These are phyloP conservation scores for Heteromormyrus szaboi DNA, from an alignment of 2,797 vertebrate genomes.

Conservation along the genomic window DNA sequence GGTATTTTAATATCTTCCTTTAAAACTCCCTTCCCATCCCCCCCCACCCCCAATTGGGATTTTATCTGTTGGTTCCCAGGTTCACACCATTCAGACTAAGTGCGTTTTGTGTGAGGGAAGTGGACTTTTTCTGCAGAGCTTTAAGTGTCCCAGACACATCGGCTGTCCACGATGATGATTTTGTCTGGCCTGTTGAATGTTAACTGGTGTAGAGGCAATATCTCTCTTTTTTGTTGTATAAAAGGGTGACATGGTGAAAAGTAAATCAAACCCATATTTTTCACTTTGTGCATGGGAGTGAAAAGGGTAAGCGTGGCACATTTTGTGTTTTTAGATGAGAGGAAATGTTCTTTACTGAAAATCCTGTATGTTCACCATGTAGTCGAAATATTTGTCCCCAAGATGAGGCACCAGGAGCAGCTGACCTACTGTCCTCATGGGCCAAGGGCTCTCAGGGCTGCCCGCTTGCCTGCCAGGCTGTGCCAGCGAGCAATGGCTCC, in stretches of 20 bases:
- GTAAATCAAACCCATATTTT: not conserved
- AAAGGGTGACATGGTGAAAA: not conserved
- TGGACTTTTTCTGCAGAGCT: not conserved
- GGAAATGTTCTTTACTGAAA: not conserved
- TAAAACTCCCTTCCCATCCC: slow-evolving; percentile 43
- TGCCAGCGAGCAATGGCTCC: not conserved
- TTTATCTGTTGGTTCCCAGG: not conserved
- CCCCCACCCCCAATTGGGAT: not conserved
- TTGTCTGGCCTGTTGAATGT: not conserved
- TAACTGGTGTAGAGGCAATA: not conserved
- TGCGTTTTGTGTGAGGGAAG: not conserved
- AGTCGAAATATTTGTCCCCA: not conserved
- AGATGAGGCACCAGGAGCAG: not conserved
- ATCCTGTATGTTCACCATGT: not conserved
- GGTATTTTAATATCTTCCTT: slow-evolving; percentile 80
- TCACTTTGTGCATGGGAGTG: not conserved
- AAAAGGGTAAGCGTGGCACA: not conserved
- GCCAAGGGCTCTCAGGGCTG: not conserved
- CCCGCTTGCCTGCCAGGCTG: not conserved
- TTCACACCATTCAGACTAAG: not conserved
- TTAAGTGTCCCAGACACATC: not conserved
- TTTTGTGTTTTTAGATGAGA: not conserved
- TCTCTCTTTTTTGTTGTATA: not conserved
- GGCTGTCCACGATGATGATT: not conserved
- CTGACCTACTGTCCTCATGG: not conserved